Evolutionary conservation across 2,113 vertebrate species (phyloP), one percentile per base, ranked within the genome.

Genomic region (Athene noctua): DNA sequence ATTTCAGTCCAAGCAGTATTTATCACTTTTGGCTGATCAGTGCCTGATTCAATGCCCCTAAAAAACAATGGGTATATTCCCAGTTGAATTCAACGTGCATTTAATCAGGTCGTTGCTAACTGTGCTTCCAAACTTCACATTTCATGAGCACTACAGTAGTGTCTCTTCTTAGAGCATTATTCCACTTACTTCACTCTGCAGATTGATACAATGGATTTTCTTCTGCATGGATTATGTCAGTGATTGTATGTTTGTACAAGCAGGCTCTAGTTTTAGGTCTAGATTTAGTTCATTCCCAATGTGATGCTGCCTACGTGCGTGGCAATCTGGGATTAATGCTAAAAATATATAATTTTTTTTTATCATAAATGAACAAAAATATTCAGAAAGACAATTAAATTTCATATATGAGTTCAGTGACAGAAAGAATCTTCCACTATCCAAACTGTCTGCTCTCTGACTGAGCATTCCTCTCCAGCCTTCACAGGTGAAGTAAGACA

Each of bases 261-360:
- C 54, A 94, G 86, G 84, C 86, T 94, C 57, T 58, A 91, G 68
- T 29, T 92, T 87, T 55, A 85, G 52, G 46, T 67, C 77, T 80
- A 80, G 70, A 57, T 81, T 96, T 87, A 87, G 74, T 68, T 86
- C 58, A 81, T 62, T 85, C 66, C 49, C 38, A 61, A 6, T 26
- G 80, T 61, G 84, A 85, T 70, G 86, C 92, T 95, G 92, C 71
- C 89, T 96, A 73, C 78, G 13, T 55, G 89, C 6, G 11, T 80
- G 78, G 91, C 81, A 91, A 74, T 55, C 87, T 86, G 86, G 54
- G 84, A 90, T 94, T 93, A 94, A 88, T 34, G 55, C 92, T 96
- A 67, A 95, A 96, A 91, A 94, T 87, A 85, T 72, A 82, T 81
- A 52, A n/a, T n/a, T 95, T 58, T 88, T 3, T 92, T 96, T 97